phyloP scores from a whole-genome alignment of 2,113 vertebrate species.

The Galemys pyrenaicus region DNA sequence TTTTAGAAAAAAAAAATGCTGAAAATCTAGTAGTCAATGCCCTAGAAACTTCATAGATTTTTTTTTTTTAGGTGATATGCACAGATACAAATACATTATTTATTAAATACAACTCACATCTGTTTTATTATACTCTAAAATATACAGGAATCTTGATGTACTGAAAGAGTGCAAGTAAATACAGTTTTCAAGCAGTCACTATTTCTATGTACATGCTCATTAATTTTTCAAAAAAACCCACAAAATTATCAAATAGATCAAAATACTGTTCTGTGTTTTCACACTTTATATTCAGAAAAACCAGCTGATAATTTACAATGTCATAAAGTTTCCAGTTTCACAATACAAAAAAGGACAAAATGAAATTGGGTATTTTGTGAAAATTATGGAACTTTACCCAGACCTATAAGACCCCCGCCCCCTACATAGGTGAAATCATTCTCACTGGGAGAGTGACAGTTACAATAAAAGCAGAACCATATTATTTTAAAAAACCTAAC shows the following conservation, averaged over 20 bases:
- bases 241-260: constrained; percentile 91
- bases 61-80: constrained; percentile 75
- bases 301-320: constrained; percentile 91
- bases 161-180: constrained; percentile 95
- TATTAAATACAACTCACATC: constrained; percentile 93
- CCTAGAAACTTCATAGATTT: constrained; percentile 79
- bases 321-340: constrained; percentile 95
- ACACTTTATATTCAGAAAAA: constrained; percentile 90
- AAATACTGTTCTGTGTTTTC: constrained; percentile 89
- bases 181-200: constrained; percentile 93
- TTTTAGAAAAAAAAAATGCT: constrained; percentile 79
- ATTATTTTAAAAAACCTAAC: constrained; percentile 70
- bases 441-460: constrained; percentile 82
- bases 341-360: constrained; percentile 89
- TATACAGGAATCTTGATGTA: constrained; percentile 98
- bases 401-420: constrained; percentile 85
- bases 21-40: constrained; percentile 80
- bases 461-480: constrained; percentile 83
- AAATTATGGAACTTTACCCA: constrained; percentile 84
- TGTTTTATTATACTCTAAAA: constrained; percentile 99
- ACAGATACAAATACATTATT: constrained; percentile 88
- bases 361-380: constrained; percentile 83
- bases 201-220: constrained; percentile 95
- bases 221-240: constrained; percentile 90
- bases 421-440: constrained; percentile 80